Evolutionary conservation across 2,113 vertebrate species (phyloP).

Genomic region (Nothoprocta perdicaria): DNA sequence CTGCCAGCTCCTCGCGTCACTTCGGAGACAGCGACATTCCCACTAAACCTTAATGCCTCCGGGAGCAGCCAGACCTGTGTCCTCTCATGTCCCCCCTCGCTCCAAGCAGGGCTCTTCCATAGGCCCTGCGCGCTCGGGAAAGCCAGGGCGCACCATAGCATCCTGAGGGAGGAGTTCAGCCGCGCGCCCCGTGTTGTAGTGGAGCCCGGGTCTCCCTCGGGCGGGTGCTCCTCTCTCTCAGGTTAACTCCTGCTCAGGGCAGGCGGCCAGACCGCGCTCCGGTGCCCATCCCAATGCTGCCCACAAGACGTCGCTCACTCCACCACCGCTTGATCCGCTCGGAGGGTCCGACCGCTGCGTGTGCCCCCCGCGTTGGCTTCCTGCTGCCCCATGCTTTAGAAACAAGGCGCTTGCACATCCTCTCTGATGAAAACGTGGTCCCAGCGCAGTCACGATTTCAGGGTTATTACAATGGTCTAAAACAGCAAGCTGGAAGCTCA

Average conservation of each 20-base stretch:
- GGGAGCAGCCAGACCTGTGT: background rate
- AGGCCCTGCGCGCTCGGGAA: too few species aligned
- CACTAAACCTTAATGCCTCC: background rate
- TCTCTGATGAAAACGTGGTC: conserved; percentile 3
- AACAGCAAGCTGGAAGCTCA: background rate
- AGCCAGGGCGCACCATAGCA: background rate
- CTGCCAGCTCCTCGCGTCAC: background rate
- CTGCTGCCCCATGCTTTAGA: background rate
- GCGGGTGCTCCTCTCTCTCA: background rate
- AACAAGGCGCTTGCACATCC: conserved; percentile 18
- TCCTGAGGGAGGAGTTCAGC: background rate
- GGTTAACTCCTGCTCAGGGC: background rate
- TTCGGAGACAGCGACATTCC: background rate
- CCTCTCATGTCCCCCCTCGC: background rate
- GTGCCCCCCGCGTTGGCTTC: background rate
- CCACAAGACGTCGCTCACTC: background rate
- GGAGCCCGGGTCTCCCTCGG: background rate
- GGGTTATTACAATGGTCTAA: conserved; percentile 42
- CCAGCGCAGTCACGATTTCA: conserved; percentile 9
- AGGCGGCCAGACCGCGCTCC: too few species aligned
- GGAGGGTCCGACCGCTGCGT: accelerated
- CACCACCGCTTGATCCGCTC: background rate
- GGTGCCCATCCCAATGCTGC: background rate
- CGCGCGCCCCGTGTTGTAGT: background rate
- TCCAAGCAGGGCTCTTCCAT: background rate